Evolutionary conservation across 2,797 vertebrate species (phyloP).

Genomic region (Tympanoctomys barrerae): DNA sequence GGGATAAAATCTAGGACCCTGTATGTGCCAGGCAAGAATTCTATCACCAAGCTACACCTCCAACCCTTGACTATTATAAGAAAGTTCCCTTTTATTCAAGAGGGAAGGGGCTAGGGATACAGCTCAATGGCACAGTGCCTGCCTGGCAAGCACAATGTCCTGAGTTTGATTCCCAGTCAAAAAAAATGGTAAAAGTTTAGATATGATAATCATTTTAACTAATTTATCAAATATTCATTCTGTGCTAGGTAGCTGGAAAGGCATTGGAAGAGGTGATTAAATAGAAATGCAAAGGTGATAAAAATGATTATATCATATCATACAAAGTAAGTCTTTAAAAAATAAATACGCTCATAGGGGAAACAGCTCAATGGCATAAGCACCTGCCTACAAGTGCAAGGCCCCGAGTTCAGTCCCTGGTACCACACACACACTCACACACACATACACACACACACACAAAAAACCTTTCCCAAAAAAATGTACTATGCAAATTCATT

Average conservation of each 20-base stretch:
- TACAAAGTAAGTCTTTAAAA: neutral
- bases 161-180: no score
- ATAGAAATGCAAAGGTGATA: neutral
- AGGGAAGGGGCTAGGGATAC: no score
- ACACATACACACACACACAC: no score
- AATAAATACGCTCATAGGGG: no score
- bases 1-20: neutral
- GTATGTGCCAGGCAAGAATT: neutral
- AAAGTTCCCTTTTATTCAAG: slow-evolving; percentile 44
- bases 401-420: no score
- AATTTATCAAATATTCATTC: slow-evolving; percentile 47
- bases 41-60: neutral
- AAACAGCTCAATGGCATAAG: no score
- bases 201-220: slow-evolving; percentile 35
- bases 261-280: neutral
- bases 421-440: no score
- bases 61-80: neutral
- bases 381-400: no score
- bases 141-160: no score
- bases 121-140: no score
- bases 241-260: neutral
- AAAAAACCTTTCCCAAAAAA: neutral
- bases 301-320: neutral
- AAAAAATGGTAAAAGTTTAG: neutral
- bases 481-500: neutral